A percentile compares a stretch with the other conserved stretches of the same genome.
Conservation (phyloP, 2,888 invertebrate species). For the Nycteola revayana region DNA sequence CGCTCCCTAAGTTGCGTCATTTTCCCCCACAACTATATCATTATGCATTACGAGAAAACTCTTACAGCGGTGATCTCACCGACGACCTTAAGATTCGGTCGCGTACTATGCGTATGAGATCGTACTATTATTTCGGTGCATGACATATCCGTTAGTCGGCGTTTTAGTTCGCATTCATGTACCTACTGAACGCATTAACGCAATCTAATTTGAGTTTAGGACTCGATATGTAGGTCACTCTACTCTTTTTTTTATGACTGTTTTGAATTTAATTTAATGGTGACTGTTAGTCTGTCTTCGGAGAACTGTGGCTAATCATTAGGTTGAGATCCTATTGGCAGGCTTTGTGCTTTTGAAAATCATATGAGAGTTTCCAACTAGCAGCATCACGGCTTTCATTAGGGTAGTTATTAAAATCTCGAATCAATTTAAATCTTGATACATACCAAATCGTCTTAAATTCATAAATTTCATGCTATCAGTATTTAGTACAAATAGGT, state of each 20-base stretch:
- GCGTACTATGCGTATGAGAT: slow-evolving; percentile 29
- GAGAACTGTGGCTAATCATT: too few relatives aligned
- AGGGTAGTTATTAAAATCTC: too few relatives aligned
- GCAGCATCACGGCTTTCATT: slow-evolving; percentile 22
- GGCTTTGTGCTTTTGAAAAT: slow-evolving; percentile 11
- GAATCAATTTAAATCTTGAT: too few relatives aligned
- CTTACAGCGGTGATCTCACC: slow-evolving; percentile 60
- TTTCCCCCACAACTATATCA: slow-evolving; percentile 17
- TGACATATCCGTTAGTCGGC: slow-evolving; percentile 74
- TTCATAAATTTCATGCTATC: too few relatives aligned
- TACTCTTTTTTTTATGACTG: slow-evolving; percentile 28
- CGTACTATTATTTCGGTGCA: slow-evolving; percentile 62
- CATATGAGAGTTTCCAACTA: slow-evolving; percentile 13
- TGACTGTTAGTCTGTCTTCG: slow-evolving; percentile 12
- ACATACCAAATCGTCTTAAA: too few relatives aligned
- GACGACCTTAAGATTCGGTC: slow-evolving; percentile 34
- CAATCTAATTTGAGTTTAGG: slow-evolving; percentile 69
- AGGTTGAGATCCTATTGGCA: too few relatives aligned
- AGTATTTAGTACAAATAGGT: too few relatives aligned
- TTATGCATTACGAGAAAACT: slow-evolving; percentile 15
- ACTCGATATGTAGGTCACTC: slow-evolving; percentile 58
- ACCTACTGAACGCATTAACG: slow-evolving; percentile 49
- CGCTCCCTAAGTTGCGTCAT: slow-evolving; percentile 9
- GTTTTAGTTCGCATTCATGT: slow-evolving; percentile 49
- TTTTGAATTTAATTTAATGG: slow-evolving; percentile 9